phyloP scores from a whole-genome alignment of 2,797 vertebrate species.

The Pogoniulus pusillus region DNA sequence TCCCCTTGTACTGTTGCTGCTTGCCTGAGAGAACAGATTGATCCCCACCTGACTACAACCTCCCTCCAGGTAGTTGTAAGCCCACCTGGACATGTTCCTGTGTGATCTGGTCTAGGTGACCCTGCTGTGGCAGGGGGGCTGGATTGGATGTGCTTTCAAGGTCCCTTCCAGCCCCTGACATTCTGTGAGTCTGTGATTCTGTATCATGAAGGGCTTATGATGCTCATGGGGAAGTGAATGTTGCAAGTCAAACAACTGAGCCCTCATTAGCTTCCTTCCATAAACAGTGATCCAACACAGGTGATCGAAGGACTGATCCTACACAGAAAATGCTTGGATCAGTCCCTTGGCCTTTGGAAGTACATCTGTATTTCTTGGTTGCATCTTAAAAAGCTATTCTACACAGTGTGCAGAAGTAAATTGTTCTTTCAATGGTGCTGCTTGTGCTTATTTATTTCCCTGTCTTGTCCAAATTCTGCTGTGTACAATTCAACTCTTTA shows the following conservation, averaged over 20 bases:
- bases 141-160: too few species aligned
- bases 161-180: too few species aligned
- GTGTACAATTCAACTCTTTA: neutral
- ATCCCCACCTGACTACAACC: too few species aligned
- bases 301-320: neutral
- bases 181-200: too few species aligned
- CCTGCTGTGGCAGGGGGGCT: too few species aligned
- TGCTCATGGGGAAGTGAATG: neutral
- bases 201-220: neutral
- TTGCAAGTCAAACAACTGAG: neutral
- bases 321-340: neutral
- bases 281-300: neutral
- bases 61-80: too few species aligned
- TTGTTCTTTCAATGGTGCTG: neutral
- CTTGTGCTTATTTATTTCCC: neutral
- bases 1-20: too few species aligned
- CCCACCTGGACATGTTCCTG: too few species aligned
- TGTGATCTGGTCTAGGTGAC: too few species aligned
- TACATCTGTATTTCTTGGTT: neutral
- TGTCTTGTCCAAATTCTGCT: neutral
- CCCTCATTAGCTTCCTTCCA: neutral
- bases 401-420: neutral
- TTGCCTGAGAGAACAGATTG: too few species aligned
- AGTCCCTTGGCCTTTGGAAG: neutral
- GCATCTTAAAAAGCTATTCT: neutral